Evolutionary conservation across 2,113 vertebrate species (phyloP), one percentile per base, ranked within the genome.

Genomic region (Ceuthmochares aereus): DNA sequence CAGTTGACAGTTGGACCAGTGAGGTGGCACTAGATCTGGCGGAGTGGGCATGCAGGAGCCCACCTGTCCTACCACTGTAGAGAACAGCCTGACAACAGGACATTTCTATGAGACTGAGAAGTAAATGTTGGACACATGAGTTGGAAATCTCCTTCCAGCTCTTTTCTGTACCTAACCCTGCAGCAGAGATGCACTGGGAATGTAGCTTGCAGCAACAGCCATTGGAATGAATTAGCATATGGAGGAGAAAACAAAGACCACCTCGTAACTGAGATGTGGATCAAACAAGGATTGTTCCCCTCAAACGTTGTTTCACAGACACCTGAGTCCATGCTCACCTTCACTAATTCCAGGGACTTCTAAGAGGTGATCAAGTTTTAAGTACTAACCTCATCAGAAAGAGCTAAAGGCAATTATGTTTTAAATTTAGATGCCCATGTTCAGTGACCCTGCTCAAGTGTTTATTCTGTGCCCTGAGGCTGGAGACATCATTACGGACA

Each of bases 221-320:
- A 16, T 2, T 54, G 26, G 32, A 56, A 21, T 30, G 42, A 83
- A 63, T 22, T 40, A 59, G 32, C 2, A 1, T 14, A 7, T 7
- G 4, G 3, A 14, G 5, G 7, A 7, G 6, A 0, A 0, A 8
- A 11, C 12, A 15, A 69, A 77, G 20, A 40, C 10, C 22, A 45
- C 7, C 3, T 13, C 13, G 12, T 4, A 72, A 7, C 27, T 30
- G 25, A 76, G 18, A 43, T 6, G 22, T 6, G 19, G 22, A 32
- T 55, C n/a, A 36, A 49, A 37, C 29, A 47, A 52, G 9, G 29
- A 67, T 19, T 85, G 16, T 21, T 82, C 84, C 21, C 66, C 11
- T 87, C 62, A 72, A 70, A 72, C 43, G 26, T 18, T 27, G 52
- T 70, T 66, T 52, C 51, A 43, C 17, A 62, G 36, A 67, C 13